Conservation (phyloP, 2,888 invertebrate species). For the Ganaspis brasiliensis region DNA sequence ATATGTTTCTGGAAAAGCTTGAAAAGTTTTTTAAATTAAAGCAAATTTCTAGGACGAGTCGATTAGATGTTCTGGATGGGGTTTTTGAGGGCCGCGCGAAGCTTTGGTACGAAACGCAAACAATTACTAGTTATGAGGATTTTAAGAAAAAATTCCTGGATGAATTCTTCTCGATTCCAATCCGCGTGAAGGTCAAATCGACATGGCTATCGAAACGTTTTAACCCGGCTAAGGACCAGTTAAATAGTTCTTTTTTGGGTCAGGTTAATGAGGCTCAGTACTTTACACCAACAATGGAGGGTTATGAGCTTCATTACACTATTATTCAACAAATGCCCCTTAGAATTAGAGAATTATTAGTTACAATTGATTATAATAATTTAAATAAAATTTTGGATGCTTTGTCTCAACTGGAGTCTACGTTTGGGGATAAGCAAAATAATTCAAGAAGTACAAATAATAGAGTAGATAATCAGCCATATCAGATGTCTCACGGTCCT, state of each 20-base stretch:
- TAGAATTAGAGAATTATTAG: neutral
- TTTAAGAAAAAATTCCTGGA: constrained; percentile 46
- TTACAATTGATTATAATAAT: neutral
- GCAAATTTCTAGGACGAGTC: neutral
- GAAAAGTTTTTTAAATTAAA: constrained; percentile 27
- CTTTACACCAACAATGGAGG: constrained; percentile 39
- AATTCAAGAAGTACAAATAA: too few species aligned
- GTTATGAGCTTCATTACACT: constrained; percentile 51
- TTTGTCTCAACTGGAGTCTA: neutral
- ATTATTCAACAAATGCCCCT: constrained; percentile 44
- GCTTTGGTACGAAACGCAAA: constrained; percentile 49
- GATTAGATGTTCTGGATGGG: constrained; percentile 40
- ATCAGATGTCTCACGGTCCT: too few species aligned
- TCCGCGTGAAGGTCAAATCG: constrained; percentile 29
- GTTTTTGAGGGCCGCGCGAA: constrained; percentile 37
- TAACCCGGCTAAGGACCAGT: constrained; percentile 9
- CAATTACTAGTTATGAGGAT: constrained; percentile 9
- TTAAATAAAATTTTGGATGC: neutral
- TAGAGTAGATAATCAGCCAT: too few species aligned
- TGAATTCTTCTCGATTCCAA: neutral
- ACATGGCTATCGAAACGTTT: constrained; percentile 47
- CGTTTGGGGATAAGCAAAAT: neutral
- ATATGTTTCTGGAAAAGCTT: constrained; percentile 20
- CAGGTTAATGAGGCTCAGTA: constrained; percentile 43
- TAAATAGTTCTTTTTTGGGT: constrained; percentile 8